Evolutionary conservation across 2,113 vertebrate species (phyloP).

Genomic region (Melanocharis versteri): DNA sequence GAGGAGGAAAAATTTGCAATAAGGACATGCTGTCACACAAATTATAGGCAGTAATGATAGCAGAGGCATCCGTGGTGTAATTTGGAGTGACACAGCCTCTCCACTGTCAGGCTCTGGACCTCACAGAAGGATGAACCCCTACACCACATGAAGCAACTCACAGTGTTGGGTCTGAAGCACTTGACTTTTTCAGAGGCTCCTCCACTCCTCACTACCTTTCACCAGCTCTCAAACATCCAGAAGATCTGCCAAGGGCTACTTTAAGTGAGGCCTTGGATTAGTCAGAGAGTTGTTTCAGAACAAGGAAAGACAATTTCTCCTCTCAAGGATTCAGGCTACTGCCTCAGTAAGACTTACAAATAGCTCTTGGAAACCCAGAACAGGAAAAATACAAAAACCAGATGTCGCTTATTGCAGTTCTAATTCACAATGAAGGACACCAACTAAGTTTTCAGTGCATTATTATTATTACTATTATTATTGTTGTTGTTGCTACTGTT

Average conservation of each 20-base stretch:
- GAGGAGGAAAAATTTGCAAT: not conserved
- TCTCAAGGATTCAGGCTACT: not conserved
- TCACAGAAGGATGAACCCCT: not conserved
- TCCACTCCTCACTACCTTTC: not conserved
- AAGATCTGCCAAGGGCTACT: not conserved
- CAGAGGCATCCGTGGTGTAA: not conserved
- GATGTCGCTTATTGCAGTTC: not conserved
- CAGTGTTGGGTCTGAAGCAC: not conserved
- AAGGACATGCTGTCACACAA: not conserved
- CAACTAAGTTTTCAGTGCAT: not conserved
- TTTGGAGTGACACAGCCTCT: not conserved
- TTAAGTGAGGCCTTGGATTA: not conserved
- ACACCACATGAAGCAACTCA: fast-evolving
- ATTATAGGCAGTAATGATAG: not conserved
- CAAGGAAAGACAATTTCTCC: not conserved
- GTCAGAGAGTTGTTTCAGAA: not conserved
- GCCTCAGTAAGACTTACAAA: not conserved
- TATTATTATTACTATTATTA: too few relatives aligned
- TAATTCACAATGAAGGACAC: not conserved
- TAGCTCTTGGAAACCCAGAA: not conserved
- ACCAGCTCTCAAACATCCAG: not conserved
- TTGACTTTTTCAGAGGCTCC: not conserved
- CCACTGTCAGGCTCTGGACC: not conserved
- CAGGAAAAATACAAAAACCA: not conserved
- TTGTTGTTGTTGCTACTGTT: not conserved